phyloP scores from a whole-genome alignment of 2,888 invertebrate species.

The Acanthococcus lagerstroemiae region DNA sequence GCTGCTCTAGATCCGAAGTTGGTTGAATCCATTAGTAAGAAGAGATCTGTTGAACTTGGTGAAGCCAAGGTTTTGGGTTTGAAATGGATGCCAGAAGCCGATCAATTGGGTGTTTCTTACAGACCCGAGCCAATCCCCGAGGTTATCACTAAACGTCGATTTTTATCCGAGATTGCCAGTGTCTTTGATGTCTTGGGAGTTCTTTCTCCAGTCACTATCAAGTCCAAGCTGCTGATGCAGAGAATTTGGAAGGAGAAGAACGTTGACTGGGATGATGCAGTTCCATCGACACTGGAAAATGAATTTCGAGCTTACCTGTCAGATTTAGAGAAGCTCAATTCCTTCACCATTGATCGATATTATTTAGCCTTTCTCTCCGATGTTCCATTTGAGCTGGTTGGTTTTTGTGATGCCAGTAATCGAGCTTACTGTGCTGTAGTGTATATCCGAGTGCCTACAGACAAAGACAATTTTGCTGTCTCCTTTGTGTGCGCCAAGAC shows the following conservation, averaged over 20 bases:
- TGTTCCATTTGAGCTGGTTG: constrained; percentile 11
- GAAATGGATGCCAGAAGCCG: too few relatives aligned
- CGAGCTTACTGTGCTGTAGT: constrained; percentile 26
- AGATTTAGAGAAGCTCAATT: constrained; percentile 1
- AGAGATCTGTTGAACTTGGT: too few relatives aligned
- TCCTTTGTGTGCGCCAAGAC: constrained; percentile 46
- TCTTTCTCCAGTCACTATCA: constrained; percentile 8
- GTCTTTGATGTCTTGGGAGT: constrained; percentile 21
- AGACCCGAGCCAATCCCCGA: not conserved
- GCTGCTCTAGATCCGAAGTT: too few relatives aligned
- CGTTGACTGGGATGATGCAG: not conserved
- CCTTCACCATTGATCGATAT: constrained; percentile 9
- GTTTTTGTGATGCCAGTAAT: constrained; percentile 33
- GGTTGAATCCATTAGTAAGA: too few relatives aligned
- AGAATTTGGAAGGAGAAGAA: not conserved
- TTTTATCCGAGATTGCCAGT: constrained; percentile 7
- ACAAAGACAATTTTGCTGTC: constrained; percentile 47
- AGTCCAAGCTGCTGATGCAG: constrained; percentile 17
- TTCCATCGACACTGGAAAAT: not conserved
- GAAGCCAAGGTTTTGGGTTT: too few relatives aligned
- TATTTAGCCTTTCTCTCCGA: not conserved
- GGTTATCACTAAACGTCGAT: not conserved
- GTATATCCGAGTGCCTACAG: constrained; percentile 31
- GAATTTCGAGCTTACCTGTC: not conserved
- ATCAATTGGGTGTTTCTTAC: too few relatives aligned